Conservation (phyloP, 2,797 vertebrate genomes). For the Trachops cirrhosus region DNA sequence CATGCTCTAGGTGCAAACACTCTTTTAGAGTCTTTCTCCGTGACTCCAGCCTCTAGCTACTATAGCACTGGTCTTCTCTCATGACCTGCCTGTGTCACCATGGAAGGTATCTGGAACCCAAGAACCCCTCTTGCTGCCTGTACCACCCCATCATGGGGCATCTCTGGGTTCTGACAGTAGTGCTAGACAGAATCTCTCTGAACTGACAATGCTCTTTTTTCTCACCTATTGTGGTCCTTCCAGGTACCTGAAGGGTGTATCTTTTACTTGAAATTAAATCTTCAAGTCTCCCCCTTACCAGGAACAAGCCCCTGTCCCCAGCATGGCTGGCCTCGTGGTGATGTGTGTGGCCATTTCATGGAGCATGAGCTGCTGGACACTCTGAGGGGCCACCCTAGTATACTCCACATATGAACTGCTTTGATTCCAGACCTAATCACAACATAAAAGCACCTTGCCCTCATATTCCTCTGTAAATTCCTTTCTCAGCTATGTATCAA, state of each 20-base stretch:
- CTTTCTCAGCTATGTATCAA: background rate
- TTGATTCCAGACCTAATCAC: background rate
- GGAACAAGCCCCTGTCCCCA: background rate
- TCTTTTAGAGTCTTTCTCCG: background rate
- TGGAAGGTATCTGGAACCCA: background rate
- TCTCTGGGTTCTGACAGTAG: background rate
- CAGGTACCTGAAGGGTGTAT: background rate
- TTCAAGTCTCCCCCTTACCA: background rate
- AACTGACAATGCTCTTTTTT: background rate
- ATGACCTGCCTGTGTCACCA: background rate
- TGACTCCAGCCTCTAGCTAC: background rate
- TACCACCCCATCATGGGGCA: fast-evolving
- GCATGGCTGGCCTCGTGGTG: background rate
- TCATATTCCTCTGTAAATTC: background rate
- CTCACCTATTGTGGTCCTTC: background rate
- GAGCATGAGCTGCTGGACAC: background rate
- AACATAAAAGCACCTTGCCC: background rate
- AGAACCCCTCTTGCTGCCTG: background rate
- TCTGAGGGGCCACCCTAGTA: background rate
- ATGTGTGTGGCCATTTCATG: background rate
- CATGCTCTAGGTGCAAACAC: background rate
- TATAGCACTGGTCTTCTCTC: background rate
- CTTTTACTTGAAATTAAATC: background rate
- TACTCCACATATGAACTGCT: background rate
- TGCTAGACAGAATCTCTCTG: background rate